Evolutionary conservation across 2,888 invertebrate species (phyloP).

Genomic region (Ochlodes sylvanus): DNA sequence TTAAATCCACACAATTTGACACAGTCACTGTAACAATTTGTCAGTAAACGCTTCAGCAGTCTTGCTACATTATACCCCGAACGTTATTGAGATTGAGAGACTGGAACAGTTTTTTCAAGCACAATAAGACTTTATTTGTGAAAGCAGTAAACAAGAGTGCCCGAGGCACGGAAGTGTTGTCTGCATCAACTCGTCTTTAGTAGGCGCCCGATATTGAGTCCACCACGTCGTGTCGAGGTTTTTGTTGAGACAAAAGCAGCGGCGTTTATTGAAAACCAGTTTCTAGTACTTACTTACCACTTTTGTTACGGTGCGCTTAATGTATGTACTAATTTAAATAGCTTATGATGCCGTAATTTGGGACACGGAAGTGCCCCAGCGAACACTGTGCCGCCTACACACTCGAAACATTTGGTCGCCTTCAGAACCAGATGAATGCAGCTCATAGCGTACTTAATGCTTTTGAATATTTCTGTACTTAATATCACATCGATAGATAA

Average conservation of each 20-base stretch:
- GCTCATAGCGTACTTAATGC: no score
- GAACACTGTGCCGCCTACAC: no score
- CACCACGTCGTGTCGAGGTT: not conserved
- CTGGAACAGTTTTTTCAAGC: conserved; percentile 23
- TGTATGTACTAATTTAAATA: not conserved
- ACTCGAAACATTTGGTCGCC: no score
- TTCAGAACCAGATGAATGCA: no score
- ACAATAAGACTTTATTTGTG: conserved; percentile 23
- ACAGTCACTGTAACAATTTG: not conserved
- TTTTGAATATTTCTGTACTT: no score
- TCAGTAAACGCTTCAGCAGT: not conserved
- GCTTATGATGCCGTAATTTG: no score
- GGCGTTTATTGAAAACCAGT: conserved; percentile 22
- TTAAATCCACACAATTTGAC: no score
- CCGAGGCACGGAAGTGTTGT: conserved; percentile 16
- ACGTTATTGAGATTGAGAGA: conserved; percentile 14
- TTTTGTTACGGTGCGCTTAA: not conserved
- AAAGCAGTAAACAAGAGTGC: conserved; percentile 24
- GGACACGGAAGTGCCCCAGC: no score
- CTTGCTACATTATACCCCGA: not conserved
- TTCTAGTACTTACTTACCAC: not conserved
- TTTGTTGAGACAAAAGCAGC: conserved; percentile 18
- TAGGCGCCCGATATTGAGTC: conserved; percentile 19
- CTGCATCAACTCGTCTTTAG: conserved; percentile 27
- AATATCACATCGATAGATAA: no score